Base-by-base conservation (phyloP, 2,113 vertebrate species). In the Melierax canorus region DNA sequence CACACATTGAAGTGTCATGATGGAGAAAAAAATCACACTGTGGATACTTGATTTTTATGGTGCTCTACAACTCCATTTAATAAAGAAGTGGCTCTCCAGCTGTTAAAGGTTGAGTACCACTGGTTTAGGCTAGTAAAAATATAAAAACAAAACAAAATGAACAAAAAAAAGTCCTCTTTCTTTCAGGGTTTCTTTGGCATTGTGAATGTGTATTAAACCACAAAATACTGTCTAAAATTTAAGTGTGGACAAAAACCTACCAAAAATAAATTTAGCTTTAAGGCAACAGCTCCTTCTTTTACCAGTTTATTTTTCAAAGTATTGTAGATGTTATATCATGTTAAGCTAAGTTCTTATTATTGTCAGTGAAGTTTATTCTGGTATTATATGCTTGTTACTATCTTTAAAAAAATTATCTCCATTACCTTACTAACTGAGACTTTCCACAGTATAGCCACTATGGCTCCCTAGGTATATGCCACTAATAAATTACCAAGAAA, bases 31-130 rank as follows among this genome's bases (percentile, higher is more conserved):
- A 73, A 60, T 92, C 95, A 90, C 91, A 91, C 92, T 62, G 62
- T 92, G 81, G 67, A 86, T 82, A 94, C 81, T 96, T 97, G 74
- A 95, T 92, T 93, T 96, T 96, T 89, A 94, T 96, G 96, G 89
- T 97, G 94, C 95, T 97, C 97, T 98, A 68, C 96, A 97, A 96
- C 86, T 96, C 88, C 94, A 51, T 96, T 97, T 97, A 97, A 90
- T 88, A 95, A 92, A 96, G 95, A 98, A 98, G 97, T 98, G 97
- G 97, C 97, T 98, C 97, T 98, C 97, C 97, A 98, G 97, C 97
- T 98, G 97, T 98, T 97, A 98, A 97, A 98, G 97, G 97, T 98
- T 97, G 97, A 98, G 97, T 98, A 98, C 97, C 97, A 97, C 97
- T 98, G 97, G 97, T 98, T 98, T 98, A 98, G 96, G 94, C 97